Base-by-base conservation (phyloP, 2,888 invertebrate species). In the Hydroisotoma schaefferi region DNA sequence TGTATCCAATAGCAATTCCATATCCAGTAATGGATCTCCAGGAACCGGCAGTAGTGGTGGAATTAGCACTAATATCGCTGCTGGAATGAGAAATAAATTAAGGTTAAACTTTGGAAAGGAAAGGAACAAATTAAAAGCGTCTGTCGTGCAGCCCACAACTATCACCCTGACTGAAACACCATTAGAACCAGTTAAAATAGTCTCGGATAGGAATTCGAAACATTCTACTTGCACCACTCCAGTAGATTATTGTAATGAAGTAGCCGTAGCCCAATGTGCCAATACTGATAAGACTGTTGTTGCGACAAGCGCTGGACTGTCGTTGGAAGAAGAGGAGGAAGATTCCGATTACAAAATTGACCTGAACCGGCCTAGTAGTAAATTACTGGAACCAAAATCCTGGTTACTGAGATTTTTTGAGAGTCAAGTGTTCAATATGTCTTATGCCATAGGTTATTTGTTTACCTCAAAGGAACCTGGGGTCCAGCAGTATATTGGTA, bases 401-500 rank as follows among this genome's bases (percentile, higher is more conserved):
- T 80, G 81, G 78, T 80, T 92, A 63, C 81, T 94, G 73, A 81
- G 99, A 74, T 83, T 99, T 75, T 94, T 99, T 77, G 95, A 99
- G 80, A 95, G 97, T 74, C 94, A 93, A 80, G 85, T 95, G 74
- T 94, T 99, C 80, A 94, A 97, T 78, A 94, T 98, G 84, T 90
- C 94, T 72, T 95, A 98, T 84, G 98, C 98, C 68, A 91, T 99
- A 76, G 92, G 93, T 76, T 99, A 99, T 81, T 82, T 99, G 61
- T 97, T 94, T 79, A 94, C 94, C 78, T 94, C 97, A 40, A 97
- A 98, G 80, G 98, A 99, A 78, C 91, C 94, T 38, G 98, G 97
- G 64, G 97, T 98, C 69, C 90, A 97, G 76, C 90, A 91, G 74
- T 99, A 98, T 80, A 87, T 99, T 77, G 98, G 86, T 85, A 74